A percentile compares a stretch with the other conserved stretches of the same genome.
These are phyloP conservation scores for Scophthalmus maximus DNA, from an alignment of 2,113 vertebrate genomes.

Conservation along the genomic window DNA sequence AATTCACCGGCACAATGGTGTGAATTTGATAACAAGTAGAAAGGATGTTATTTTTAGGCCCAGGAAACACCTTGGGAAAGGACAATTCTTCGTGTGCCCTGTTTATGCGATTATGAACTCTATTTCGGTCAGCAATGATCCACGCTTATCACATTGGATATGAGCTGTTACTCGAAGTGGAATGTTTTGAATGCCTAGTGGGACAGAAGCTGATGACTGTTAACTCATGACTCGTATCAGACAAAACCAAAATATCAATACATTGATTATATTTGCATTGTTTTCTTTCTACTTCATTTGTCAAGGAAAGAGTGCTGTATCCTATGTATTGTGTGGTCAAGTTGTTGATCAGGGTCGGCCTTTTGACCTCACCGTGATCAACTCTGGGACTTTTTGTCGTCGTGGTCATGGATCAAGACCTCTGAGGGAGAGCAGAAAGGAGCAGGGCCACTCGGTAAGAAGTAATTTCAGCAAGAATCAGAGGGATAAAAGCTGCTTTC, in stretches of 20 bases:
- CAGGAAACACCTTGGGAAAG: conserved; percentile 39
- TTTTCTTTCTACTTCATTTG: conserved; percentile 1
- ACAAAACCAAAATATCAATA: conserved; percentile 4
- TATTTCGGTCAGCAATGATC: conserved; percentile 45
- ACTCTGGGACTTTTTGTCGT: conserved; percentile 16
- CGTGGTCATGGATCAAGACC: conserved; percentile 20
- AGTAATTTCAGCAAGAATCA: conserved; percentile 47
- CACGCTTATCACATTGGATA: conserved; percentile 67
- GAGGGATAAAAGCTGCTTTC: conserved; percentile 52
- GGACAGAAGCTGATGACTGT: conserved; percentile 40
- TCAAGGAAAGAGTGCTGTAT: neutral
- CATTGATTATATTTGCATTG: conserved; percentile 16
- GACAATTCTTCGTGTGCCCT: conserved; percentile 45
- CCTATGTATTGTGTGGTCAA: neutral
- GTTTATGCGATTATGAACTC: conserved; percentile 66
- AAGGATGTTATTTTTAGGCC: conserved; percentile 8
- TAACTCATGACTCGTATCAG: conserved; percentile 42
- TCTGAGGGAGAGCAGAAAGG: conserved; percentile 9
- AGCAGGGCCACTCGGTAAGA: conserved; percentile 37
- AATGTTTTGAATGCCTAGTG: conserved; percentile 45
- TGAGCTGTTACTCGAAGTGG: conserved; percentile 67
- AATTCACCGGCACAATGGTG: neutral
- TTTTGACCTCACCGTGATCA: neutral
- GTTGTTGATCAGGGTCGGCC: neutral
- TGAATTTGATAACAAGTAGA: neutral